Conservation (phyloP, 2,888 invertebrate species). For the Rhyacophila evoluta region DNA sequence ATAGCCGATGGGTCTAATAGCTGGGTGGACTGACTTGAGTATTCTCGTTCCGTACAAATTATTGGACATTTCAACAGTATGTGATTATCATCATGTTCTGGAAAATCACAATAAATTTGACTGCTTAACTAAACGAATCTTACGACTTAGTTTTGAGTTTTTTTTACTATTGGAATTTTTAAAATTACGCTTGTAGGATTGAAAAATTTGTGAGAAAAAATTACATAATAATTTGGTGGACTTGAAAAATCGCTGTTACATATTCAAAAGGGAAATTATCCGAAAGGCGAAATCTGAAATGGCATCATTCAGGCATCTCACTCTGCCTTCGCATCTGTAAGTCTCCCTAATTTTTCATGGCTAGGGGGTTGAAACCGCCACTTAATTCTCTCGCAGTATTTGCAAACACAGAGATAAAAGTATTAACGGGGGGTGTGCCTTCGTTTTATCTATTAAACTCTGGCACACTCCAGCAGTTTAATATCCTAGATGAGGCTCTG, state of each 20-base stretch:
- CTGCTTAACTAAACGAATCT: no score
- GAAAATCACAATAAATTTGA: no score
- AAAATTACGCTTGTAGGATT: no score
- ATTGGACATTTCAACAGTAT: no score
- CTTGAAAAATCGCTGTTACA: neutral
- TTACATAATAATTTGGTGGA: neutral
- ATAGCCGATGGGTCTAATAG: no score
- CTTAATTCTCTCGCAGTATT: constrained; percentile 48
- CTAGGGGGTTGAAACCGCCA: constrained; percentile 21
- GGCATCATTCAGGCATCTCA: constrained; percentile 14
- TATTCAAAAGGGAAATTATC: neutral
- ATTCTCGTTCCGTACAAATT: no score
- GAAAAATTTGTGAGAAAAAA: no score
- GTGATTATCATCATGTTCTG: no score
- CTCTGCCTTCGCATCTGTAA: neutral
- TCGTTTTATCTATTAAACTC: constrained; percentile 52
- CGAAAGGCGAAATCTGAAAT: neutral
- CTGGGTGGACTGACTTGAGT: no score
- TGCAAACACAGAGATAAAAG: constrained; percentile 55
- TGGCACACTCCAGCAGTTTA: constrained; percentile 45
- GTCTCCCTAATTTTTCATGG: constrained; percentile 16
- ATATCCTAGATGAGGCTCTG: neutral
- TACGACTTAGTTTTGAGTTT: no score
- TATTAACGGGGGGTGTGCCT: constrained; percentile 48
- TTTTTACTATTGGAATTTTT: no score